A percentile compares a stretch with the other conserved stretches of the same genome.
Evolutionary conservation across 2,113 vertebrate species (phyloP).

Genomic region (Cryptotis parvus): DNA sequence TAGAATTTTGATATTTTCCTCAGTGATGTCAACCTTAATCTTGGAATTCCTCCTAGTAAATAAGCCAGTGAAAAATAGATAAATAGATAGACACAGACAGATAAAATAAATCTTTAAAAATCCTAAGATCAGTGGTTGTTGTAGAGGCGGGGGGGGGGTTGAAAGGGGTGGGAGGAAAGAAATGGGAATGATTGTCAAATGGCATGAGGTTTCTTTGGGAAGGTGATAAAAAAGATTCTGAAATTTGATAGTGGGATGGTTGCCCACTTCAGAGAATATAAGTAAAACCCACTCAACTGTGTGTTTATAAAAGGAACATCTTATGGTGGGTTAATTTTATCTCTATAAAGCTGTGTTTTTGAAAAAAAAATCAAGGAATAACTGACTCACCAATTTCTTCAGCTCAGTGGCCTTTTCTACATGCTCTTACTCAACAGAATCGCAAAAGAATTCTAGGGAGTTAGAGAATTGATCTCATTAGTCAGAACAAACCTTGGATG

Average conservation of each 20-base stretch:
- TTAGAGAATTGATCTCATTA: not conserved
- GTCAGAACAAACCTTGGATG: constrained; percentile 38
- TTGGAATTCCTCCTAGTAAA: constrained; percentile 65
- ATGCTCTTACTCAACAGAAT: not conserved
- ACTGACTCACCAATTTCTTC: not conserved
- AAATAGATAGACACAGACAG: not conserved
- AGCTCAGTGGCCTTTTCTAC: not conserved
- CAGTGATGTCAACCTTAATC: constrained; percentile 53
- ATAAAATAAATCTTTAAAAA: constrained; percentile 60
- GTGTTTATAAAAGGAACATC: not conserved
- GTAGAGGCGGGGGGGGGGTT: too few relatives aligned
- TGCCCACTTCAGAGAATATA: not conserved
- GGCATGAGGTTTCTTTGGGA: not conserved
- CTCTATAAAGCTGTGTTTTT: not conserved
- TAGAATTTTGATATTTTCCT: constrained; percentile 50
- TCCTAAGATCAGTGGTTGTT: not conserved
- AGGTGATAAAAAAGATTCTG: constrained; percentile 54
- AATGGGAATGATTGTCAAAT: not conserved
- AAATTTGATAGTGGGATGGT: constrained; percentile 1
- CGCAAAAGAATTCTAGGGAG: not conserved
- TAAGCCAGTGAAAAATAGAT: constrained; percentile 43
- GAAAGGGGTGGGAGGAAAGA: not conserved
- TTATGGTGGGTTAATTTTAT: not conserved
- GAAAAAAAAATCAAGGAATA: constrained; percentile 37
- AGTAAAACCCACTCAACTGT: not conserved